Conservation (phyloP, 2,113 vertebrate species). For the Equus quagga region DNA sequence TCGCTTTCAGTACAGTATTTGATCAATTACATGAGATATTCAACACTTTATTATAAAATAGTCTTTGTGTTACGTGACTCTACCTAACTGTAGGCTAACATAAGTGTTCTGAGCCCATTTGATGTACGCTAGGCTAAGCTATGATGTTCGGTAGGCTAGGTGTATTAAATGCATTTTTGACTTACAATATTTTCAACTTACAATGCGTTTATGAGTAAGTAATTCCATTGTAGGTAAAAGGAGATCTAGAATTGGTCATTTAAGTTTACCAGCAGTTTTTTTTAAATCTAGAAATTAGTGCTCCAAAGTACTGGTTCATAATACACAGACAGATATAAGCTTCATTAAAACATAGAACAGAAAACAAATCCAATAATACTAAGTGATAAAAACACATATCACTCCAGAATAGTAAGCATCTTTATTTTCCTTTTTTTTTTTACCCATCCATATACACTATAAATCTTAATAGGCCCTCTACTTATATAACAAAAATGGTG, state of each 20-base stretch:
- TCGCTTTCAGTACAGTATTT: no score
- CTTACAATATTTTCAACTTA: no score
- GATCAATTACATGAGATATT: no score
- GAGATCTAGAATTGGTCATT: neutral
- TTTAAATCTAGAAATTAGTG: neutral
- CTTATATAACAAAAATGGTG: neutral
- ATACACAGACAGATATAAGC: neutral
- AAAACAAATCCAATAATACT: neutral
- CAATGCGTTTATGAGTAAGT: no score
- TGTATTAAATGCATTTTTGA: no score
- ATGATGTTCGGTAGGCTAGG: no score
- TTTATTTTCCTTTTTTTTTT: neutral
- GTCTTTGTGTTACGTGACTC: no score
- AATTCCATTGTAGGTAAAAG: no score
- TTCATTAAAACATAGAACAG: neutral
- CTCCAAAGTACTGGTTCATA: neutral
- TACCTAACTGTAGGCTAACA: no score
- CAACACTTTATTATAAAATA: no score
- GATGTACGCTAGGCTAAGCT: no score
- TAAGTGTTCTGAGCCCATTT: no score
- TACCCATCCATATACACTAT: neutral
- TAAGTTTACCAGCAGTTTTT: neutral
- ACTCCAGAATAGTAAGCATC: neutral
- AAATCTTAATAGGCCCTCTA: neutral
- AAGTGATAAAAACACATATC: neutral